phyloP scores from a whole-genome alignment of 30 jellyfish, hydroid and myxozoan genomes.

The Nemopilema nomurai region DNA sequence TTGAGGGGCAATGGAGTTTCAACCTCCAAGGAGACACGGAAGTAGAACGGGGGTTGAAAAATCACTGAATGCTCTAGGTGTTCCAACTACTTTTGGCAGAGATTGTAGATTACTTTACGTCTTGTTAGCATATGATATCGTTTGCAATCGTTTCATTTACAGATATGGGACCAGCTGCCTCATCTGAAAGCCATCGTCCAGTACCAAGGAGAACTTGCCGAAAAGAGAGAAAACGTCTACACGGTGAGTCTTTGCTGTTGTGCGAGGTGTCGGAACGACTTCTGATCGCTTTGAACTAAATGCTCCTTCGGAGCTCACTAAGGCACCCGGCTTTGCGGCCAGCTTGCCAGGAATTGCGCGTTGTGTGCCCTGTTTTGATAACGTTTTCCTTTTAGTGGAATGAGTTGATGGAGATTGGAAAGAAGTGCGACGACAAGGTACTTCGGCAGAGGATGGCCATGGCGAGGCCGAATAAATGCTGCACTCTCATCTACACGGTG shows the following conservation, averaged over 20 bases:
- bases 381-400: conserved; percentile 73
- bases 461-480: conserved; percentile 77
- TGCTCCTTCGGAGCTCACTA: too few species aligned
- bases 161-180: conserved; percentile 96
- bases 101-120: too few species aligned
- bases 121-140: too few species aligned
- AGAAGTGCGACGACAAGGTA: conserved; percentile 54
- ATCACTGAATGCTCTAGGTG: too few species aligned
- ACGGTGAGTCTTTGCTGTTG: conserved; percentile 59
- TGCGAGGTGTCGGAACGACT: too few species aligned
- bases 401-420: conserved; percentile 93
- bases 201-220: conserved; percentile 87
- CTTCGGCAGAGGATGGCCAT: conserved; percentile 58
- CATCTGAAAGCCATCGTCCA: conserved; percentile 82
- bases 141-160: background rate
- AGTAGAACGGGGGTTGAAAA: too few species aligned
- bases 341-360: background rate
- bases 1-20: too few species aligned
- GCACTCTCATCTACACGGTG: conserved; percentile 92
- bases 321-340: background rate
- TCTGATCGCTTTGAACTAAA: too few species aligned
- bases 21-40: too few species aligned
- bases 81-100: too few species aligned
- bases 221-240: conserved; percentile 73
- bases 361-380: too few species aligned